A percentile compares a stretch with the other conserved stretches of the same genome.
Evolutionary conservation across 2,888 invertebrate genomes (phyloP).

Genomic region (Rhodophaea formosa): DNA sequence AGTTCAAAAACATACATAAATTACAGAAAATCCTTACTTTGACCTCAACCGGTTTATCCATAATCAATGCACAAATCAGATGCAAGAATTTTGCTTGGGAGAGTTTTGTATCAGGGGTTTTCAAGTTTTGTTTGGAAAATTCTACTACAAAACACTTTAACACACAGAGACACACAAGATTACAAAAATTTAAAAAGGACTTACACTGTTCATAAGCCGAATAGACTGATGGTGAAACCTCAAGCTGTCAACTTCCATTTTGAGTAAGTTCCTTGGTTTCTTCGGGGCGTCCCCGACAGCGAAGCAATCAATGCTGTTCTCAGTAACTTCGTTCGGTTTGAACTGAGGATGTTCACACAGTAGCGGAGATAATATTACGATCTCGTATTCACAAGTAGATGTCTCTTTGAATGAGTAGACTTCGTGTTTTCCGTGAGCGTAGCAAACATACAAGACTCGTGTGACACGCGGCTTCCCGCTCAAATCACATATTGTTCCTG

Average conservation of each 20-base stretch:
- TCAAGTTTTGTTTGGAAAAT: neutral
- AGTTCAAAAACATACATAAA: too few species aligned
- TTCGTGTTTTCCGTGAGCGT: conserved; percentile 93
- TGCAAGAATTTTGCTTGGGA: too few species aligned
- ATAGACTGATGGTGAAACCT: conserved; percentile 84
- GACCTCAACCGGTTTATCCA: too few species aligned
- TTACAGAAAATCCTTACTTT: too few species aligned
- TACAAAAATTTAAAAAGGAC: conserved; percentile 31
- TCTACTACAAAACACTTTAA: conserved; percentile 1
- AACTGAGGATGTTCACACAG: conserved; percentile 95
- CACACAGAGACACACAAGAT: conserved; percentile 17
- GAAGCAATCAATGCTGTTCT: conserved; percentile 88
- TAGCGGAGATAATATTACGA: conserved; percentile 91
- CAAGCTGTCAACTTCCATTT: conserved; percentile 86
- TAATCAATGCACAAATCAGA: too few species aligned
- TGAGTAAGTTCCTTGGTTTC: conserved; percentile 86
- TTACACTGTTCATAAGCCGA: conserved; percentile 56
- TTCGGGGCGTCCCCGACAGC: conserved; percentile 84
- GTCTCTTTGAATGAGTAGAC: conserved; percentile 96
- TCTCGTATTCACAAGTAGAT: conserved; percentile 96
- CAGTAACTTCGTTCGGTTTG: conserved; percentile 88
- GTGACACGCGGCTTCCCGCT: conserved; percentile 91
- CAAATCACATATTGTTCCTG: conserved; percentile 92
- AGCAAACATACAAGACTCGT: conserved; percentile 93
- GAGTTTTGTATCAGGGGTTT: too few species aligned